Evolutionary conservation across 2,888 invertebrate species (phyloP).

Genomic region (Diabrotica balteata): DNA sequence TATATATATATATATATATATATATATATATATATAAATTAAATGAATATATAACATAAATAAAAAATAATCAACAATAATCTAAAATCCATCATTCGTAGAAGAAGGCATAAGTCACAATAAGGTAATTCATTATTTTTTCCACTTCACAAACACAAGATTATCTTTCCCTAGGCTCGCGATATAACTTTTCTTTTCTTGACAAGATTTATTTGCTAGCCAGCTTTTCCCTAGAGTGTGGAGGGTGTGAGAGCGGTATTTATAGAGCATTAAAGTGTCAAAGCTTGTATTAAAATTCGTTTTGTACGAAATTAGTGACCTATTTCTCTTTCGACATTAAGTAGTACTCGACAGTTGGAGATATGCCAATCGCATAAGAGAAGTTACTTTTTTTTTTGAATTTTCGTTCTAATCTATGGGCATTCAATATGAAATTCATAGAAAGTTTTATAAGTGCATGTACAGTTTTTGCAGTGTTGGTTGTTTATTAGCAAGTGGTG

Average conservation of each 20-base stretch:
- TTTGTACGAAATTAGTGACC: conserved; percentile 29
- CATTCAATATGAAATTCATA: too few species aligned
- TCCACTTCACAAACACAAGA: conserved; percentile 31
- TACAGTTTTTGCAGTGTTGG: too few species aligned
- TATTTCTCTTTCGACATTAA: conserved; percentile 16
- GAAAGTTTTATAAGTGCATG: too few species aligned
- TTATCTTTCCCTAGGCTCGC: conserved; percentile 29
- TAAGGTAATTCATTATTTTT: conserved; percentile 28
- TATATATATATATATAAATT: too few species aligned
- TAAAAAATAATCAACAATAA: too few species aligned
- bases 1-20: too few species aligned
- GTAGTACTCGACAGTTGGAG: conserved; percentile 23
- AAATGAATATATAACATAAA: too few species aligned
- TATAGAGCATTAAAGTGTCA: conserved; percentile 28
- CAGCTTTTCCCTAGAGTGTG: conserved; percentile 14
- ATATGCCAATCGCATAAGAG: conserved; percentile 16
- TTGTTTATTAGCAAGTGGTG: too few species aligned
- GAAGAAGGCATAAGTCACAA: conserved; percentile 19
- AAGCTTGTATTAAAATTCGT: conserved; percentile 24
- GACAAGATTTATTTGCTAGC: conserved; percentile 28
- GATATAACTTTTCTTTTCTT: conserved; percentile 30
- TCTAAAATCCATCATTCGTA: conserved; percentile 19
- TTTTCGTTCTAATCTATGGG: too few species aligned
- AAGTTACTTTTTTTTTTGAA: neutral
- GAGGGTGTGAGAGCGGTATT: conserved; percentile 25